Conservation (phyloP, 2,113 vertebrate species). For the Parus major region DNA sequence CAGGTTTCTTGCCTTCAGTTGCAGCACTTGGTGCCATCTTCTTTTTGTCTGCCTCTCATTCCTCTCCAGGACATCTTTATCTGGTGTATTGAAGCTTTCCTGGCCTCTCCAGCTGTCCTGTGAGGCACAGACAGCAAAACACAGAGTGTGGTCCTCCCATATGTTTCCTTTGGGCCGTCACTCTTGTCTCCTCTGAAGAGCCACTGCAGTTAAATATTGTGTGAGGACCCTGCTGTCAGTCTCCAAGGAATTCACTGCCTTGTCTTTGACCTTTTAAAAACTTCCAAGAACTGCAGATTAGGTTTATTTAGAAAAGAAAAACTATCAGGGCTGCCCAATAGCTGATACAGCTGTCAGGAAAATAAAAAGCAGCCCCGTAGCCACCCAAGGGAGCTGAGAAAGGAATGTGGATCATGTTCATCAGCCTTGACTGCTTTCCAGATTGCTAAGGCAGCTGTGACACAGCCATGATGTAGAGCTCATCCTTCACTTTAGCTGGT, state of each 20-base stretch:
- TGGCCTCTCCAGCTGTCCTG: background rate
- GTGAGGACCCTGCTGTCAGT: rapidly evolving
- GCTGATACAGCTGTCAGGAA: background rate
- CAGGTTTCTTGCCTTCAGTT: background rate
- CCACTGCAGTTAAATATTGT: background rate
- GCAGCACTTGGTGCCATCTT: rapidly evolving
- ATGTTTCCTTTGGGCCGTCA: background rate
- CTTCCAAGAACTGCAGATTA: background rate
- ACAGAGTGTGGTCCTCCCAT: background rate
- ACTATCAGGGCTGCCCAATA: background rate
- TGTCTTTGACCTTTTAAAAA: background rate
- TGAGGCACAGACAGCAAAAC: background rate
- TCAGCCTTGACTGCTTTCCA: background rate
- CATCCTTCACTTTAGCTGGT: background rate
- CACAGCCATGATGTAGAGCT: background rate
- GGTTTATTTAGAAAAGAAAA: background rate
- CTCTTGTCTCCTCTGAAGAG: background rate
- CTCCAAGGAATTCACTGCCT: background rate
- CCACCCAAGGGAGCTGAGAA: background rate
- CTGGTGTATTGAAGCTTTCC: background rate
- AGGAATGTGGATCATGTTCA: background rate
- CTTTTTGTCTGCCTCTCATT: background rate
- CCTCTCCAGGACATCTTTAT: rapidly evolving
- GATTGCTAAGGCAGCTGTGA: background rate
- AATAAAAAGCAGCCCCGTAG: rapidly evolving